Evolutionary conservation across 2,113 vertebrate genomes (phyloP), one percentile per base, ranked within the genome.

Genomic region (Semnornis frantzii): DNA sequence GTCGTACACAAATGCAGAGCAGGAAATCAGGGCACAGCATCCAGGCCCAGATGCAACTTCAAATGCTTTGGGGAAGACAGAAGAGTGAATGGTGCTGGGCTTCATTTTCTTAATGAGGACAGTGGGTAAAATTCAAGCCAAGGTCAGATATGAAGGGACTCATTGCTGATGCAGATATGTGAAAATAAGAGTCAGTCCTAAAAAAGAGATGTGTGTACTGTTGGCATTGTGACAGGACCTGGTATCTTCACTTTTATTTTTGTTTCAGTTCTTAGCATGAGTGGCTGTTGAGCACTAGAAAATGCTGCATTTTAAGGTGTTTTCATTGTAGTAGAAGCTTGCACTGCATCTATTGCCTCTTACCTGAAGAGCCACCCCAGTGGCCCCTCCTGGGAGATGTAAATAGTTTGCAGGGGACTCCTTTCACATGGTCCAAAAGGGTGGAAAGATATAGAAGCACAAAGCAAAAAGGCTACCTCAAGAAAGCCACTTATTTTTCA

Each of bases 271-370:
- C 50, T 42, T 9, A 31, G 34, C 17, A 30, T 2, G 9, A 57
- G 52, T 5, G 55, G 12, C 0, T 73, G n/a, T 6, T 73, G 59
- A 60, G 28, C 1, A 3, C 24, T 42, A 12, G 25, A 71, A 55
- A 8, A 10, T 4, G 5, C 5, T 69, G 27, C 2, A 0, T 10
- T 14, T 14, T 60, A 17, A 8, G 10, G 5, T 24, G 31, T 25
- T 73, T 58, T 42, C 1, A 21, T 62, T 27, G 4, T 31, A 10
- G 12, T 25, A 31, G 71, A 73, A 89, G 6, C 28, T 72, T n/a
- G 5, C 8, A 11, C 15, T 55, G 31, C 16, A 17, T 57, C 37
- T 52, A 46, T 60, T 94, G 42, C 30, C 54, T 62, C 14, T 58
- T 62, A 19, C 2, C 62, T 72, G 27, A 70, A 88, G 58, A 65